phyloP scores from a whole-genome alignment of 2,888 invertebrate genomes.

The Lepeophtheirus nordmannii region DNA sequence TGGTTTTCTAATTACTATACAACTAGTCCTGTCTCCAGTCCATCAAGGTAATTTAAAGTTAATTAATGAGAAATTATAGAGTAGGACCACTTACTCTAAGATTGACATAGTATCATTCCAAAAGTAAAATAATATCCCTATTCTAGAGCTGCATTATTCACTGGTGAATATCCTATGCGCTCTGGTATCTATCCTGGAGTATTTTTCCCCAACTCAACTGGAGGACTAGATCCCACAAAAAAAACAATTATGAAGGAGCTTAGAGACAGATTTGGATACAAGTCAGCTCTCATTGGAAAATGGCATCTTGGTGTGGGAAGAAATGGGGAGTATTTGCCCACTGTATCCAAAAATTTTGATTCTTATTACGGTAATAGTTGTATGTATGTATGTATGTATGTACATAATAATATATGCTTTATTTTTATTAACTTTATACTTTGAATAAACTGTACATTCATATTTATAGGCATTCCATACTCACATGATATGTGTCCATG shows the following conservation, averaged over 20 bases:
- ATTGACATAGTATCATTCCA: too few species aligned
- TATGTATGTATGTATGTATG: too few species aligned
- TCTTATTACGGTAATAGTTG: slow-evolving; percentile 26
- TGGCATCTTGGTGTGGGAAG: slow-evolving; percentile 31
- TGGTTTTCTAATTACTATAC: slow-evolving; percentile 27
- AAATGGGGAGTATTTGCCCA: slow-evolving; percentile 26
- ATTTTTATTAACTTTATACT: too few species aligned
- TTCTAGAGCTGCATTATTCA: slow-evolving; percentile 30
- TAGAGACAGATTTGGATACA: slow-evolving; percentile 28
- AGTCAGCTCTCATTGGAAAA: slow-evolving; percentile 29
- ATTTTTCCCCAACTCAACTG: slow-evolving; percentile 27
- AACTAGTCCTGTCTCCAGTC: slow-evolving; percentile 27
- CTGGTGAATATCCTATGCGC: slow-evolving; percentile 29
- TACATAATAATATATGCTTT: too few species aligned
- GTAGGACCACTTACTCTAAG: too few species aligned
- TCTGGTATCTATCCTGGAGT: slow-evolving; percentile 29
- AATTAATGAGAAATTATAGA: too few species aligned
- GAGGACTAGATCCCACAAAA: slow-evolving; percentile 30
- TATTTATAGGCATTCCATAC: slow-evolving; percentile 29
- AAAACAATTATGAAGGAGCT: slow-evolving; percentile 30
- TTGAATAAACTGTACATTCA: too few species aligned
- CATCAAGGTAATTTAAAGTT: slow-evolving; percentile 26
- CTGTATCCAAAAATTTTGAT: slow-evolving; percentile 29
- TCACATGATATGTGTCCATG: slow-evolving; percentile 30
- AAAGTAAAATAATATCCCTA: slow-evolving; percentile 14